A percentile compares a stretch with the other conserved stretches of the same genome.
Evolutionary conservation across 2,797 vertebrate genomes (phyloP).

Genomic region (Thalassophryne amazonica): DNA sequence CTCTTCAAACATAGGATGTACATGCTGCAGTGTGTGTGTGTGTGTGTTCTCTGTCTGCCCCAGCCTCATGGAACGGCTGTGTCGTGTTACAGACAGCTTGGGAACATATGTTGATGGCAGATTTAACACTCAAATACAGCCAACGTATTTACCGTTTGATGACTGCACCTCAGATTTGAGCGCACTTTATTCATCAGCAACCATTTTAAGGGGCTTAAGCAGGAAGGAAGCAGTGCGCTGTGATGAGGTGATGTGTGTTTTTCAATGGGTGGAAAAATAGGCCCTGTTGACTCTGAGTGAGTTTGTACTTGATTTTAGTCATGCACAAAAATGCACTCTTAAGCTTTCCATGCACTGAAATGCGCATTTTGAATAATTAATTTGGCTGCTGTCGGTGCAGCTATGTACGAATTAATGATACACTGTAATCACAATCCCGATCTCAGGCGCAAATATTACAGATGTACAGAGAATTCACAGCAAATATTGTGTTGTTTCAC

Average conservation of each 20-base stretch:
- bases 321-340: conserved; percentile 12
- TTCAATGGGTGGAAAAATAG: conserved; percentile 32
- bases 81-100: conserved; percentile 32
- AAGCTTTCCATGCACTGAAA: conserved; percentile 38
- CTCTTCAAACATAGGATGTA: conserved; percentile 7
- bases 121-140: conserved; percentile 11
- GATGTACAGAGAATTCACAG: too few relatives aligned
- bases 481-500: too few relatives aligned
- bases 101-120: conserved; percentile 13
- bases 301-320: conserved; percentile 18
- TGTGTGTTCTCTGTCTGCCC: conserved; percentile 7
- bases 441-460: conserved; percentile 13
- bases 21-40: conserved; percentile 28
- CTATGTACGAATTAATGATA: conserved; percentile 13
- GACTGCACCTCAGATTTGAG: conserved; percentile 5
- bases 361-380: conserved; percentile 57
- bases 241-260: conserved; percentile 49
- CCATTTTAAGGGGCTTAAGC: conserved; percentile 13
- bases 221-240: too few relatives aligned
- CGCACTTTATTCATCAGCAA: neutral
- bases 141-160: conserved; percentile 26
- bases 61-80: conserved; percentile 31
- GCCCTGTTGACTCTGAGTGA: conserved; percentile 19
- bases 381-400: conserved; percentile 23
- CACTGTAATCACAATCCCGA: conserved; percentile 22